Conservation (phyloP, 2,888 invertebrate species). For the Metalampra italica region DNA sequence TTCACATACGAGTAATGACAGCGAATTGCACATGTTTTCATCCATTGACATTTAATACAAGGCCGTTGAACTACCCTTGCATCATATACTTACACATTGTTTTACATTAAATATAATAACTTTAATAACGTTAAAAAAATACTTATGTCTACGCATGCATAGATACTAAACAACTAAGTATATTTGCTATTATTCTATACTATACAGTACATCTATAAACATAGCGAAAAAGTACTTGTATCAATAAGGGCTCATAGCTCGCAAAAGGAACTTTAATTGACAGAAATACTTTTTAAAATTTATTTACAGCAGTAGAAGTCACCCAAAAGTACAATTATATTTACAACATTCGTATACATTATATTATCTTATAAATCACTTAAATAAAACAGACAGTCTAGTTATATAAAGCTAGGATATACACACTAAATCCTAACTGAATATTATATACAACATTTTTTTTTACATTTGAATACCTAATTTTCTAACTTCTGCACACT, state of each 20-base stretch:
- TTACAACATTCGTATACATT: conserved; percentile 16
- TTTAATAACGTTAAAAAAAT: conserved; percentile 8
- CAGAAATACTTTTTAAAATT: conserved; percentile 53
- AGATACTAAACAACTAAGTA: conserved; percentile 3
- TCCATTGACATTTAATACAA: conserved; percentile 57
- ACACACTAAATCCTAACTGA: neutral
- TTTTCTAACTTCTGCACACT: no score
- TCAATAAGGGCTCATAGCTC: conserved; percentile 71
- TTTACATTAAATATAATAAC: conserved; percentile 2
- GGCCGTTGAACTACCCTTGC: no score
- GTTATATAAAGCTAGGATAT: conserved; percentile 1
- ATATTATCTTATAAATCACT: neutral
- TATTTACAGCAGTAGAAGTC: conserved; percentile 23
- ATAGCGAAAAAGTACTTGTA: conserved; percentile 53
- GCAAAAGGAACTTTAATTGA: conserved; percentile 44
- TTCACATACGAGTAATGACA: conserved; percentile 48
- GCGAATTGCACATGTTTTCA: conserved; percentile 56
- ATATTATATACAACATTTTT: no score
- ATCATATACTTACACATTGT: conserved; percentile 3
- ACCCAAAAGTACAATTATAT: conserved; percentile 11
- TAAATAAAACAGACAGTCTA: neutral
- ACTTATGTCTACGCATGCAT: conserved; percentile 2
- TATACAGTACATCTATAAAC: neutral
- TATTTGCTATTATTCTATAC: neutral
- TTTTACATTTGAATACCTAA: no score